Evolutionary conservation across 2,113 vertebrate genomes (phyloP).

Genomic region (Cnemophilus loriae): DNA sequence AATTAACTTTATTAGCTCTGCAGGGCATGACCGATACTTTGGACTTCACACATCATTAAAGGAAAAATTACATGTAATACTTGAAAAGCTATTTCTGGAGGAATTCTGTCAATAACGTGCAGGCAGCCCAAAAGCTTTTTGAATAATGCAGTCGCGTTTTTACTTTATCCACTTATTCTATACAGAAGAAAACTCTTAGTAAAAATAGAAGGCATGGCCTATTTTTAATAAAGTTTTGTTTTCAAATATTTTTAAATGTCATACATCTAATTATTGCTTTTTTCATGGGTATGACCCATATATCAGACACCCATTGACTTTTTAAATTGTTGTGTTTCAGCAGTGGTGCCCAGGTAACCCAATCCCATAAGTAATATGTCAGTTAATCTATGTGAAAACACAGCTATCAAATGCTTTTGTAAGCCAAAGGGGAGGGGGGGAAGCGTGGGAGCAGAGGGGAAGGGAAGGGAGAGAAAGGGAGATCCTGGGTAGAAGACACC

Average conservation of each 20-base stretch:
- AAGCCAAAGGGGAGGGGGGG: background rate
- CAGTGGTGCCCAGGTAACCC: background rate
- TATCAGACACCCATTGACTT: background rate
- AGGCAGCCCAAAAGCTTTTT: background rate
- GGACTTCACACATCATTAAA: background rate
- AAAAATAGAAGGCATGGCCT: background rate
- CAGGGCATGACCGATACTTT: background rate
- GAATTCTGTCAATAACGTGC: background rate
- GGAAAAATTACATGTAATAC: background rate
- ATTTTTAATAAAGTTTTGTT: background rate
- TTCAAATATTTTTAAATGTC: background rate
- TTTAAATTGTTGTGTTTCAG: background rate
- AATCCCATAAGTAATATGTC: background rate
- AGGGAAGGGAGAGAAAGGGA: background rate
- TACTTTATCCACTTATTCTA: background rate
- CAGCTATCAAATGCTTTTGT: background rate
- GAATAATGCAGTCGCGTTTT: background rate
- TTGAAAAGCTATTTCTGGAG: background rate
- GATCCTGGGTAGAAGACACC: background rate
- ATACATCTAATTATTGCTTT: background rate
- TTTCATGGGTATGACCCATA: background rate
- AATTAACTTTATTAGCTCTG: background rate
- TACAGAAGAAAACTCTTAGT: background rate
- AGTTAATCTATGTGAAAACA: background rate
- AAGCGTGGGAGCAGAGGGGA: too few species aligned